A percentile compares a stretch with the other conserved stretches of the same genome.
Conservation (phyloP, 1,140 invertebrate species). For the Scylla paramamosain region DNA sequence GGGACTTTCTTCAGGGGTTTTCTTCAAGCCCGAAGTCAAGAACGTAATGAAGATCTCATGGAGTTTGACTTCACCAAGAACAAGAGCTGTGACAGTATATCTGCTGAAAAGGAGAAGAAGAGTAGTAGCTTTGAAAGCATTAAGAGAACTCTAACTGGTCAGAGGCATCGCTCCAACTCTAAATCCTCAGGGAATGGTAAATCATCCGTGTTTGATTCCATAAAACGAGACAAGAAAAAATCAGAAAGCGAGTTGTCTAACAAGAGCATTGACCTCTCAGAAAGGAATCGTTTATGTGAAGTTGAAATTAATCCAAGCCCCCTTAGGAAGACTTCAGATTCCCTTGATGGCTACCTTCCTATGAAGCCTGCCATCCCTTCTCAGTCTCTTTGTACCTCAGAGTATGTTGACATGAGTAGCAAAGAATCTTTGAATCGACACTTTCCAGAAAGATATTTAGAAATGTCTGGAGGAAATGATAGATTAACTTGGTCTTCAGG, state of each 20-base stretch:
- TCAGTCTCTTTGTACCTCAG: slow-evolving; percentile 61
- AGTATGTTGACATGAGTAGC: slow-evolving; percentile 73
- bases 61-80: slow-evolving; percentile 77
- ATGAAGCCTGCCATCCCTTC: slow-evolving; percentile 74
- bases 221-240: slow-evolving; percentile 74
- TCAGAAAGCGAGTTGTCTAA: slow-evolving; percentile 75
- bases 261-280: slow-evolving; percentile 68
- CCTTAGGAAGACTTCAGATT: slow-evolving; percentile 66
- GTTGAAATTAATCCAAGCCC: slow-evolving; percentile 76
- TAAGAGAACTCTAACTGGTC: slow-evolving; percentile 71
- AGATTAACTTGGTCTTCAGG: slow-evolving; percentile 53
- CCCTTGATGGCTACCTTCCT: slow-evolving; percentile 69
- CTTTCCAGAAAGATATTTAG: slow-evolving; percentile 58
- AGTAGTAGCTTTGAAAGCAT: slow-evolving; percentile 76
- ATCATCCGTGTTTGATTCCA: slow-evolving; percentile 67
- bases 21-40: slow-evolving; percentile 67
- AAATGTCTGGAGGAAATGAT: slow-evolving; percentile 60
- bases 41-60: slow-evolving; percentile 74
- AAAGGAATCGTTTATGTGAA: slow-evolving; percentile 62
- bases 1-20: slow-evolving; percentile 75
- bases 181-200: slow-evolving; percentile 76
- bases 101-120: slow-evolving; percentile 76
- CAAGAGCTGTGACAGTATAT: slow-evolving; percentile 76
- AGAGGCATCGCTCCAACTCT: slow-evolving; percentile 72
- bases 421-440: slow-evolving; percentile 62